Evolutionary conservation across 2,888 invertebrate species (phyloP).

Genomic region (Orthosia cruda): DNA sequence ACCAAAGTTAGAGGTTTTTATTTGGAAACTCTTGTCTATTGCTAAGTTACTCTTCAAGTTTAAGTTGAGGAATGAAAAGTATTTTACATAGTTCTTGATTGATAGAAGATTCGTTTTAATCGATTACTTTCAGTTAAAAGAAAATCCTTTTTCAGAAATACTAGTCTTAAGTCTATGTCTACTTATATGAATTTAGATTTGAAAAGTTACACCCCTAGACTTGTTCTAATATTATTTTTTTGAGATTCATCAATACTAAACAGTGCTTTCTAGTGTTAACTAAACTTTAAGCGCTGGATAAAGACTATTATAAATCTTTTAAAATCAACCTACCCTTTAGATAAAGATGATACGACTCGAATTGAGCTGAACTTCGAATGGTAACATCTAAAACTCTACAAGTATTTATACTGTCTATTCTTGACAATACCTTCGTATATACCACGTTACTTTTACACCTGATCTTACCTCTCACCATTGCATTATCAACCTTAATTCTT

Average conservation of each 20-base stretch:
- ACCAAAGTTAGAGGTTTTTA: too few species aligned
- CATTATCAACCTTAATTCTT: slow-evolving; percentile 44
- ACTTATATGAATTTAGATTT: background rate
- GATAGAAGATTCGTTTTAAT: background rate
- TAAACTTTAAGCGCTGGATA: background rate
- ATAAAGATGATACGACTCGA: slow-evolving; percentile 66
- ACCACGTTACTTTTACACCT: slow-evolving; percentile 57
- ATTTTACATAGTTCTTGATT: background rate
- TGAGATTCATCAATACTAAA: background rate
- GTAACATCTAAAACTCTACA: slow-evolving; percentile 71
- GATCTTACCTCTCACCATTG: background rate
- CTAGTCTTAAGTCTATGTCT: too few species aligned
- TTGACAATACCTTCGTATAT: slow-evolving; percentile 72
- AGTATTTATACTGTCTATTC: slow-evolving; percentile 82
- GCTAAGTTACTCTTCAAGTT: background rate
- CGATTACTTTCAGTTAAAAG: background rate
- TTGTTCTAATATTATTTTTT: too few species aligned
- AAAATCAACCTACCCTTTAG: slow-evolving; percentile 44
- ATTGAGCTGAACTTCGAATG: slow-evolving; percentile 78
- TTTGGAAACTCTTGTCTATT: too few species aligned
- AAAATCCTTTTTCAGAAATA: too few species aligned
- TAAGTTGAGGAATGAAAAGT: background rate
- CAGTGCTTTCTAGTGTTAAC: background rate
- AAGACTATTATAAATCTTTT: background rate
- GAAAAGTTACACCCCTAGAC: too few species aligned